phyloP scores from a whole-genome alignment of 1,140 invertebrate species.

The Thaumatotibia leucotreta region DNA sequence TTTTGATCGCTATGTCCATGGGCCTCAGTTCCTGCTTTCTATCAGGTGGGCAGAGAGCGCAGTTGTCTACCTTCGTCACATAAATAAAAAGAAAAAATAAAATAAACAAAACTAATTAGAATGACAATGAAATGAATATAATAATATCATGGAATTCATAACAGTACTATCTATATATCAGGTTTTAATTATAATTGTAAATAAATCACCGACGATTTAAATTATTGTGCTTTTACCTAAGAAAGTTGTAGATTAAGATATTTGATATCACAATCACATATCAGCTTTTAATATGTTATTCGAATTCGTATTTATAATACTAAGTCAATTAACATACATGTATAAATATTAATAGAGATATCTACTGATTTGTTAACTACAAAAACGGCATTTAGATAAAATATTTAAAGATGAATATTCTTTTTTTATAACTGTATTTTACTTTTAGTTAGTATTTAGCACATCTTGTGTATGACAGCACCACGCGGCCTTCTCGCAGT shows the following conservation, averaged over 20 bases:
- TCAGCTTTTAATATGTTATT: neutral
- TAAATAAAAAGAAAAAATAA: too few species aligned
- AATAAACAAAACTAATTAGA: too few species aligned
- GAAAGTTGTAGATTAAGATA: neutral
- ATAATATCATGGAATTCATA: too few species aligned
- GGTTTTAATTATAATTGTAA: neutral
- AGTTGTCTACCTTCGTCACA: too few species aligned
- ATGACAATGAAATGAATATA: too few species aligned
- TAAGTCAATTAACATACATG: neutral
- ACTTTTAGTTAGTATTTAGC: neutral
- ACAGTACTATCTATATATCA: too few species aligned
- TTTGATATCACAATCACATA: neutral
- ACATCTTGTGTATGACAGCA: too few species aligned
- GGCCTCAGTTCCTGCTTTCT: too few species aligned
- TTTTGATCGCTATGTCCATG: too few species aligned
- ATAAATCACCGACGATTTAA: neutral
- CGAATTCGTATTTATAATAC: neutral
- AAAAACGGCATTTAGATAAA: neutral
- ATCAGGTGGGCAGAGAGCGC: too few species aligned
- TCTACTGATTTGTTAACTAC: neutral
- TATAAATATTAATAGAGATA: slow-evolving; percentile 10
- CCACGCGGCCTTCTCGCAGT: too few species aligned
- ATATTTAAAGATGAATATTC: neutral
- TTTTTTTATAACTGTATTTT: neutral
- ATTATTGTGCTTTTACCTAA: neutral